phyloP scores from a whole-genome alignment of 1,140 invertebrate genomes.

The Dendroctonus valens region DNA sequence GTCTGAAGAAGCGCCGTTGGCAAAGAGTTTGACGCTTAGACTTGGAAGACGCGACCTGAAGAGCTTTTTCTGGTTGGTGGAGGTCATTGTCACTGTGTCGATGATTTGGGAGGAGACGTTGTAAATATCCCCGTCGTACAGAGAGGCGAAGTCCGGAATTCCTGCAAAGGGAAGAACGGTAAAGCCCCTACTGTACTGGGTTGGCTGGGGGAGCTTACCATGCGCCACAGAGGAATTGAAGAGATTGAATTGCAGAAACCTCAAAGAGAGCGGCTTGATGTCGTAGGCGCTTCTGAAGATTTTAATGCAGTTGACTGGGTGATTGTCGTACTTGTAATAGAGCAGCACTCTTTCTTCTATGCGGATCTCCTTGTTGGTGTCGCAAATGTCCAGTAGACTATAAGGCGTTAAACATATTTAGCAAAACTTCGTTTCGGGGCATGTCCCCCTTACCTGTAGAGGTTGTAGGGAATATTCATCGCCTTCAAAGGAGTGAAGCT shows the following conservation, averaged over 20 bases:
- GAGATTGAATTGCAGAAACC: slow-evolving; percentile 89
- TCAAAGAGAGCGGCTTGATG: slow-evolving; percentile 84
- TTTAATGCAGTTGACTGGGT: slow-evolving; percentile 96
- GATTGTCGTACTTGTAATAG: slow-evolving; percentile 97
- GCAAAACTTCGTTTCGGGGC: no score
- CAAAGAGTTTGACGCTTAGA: slow-evolving; percentile 88
- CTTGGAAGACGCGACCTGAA: slow-evolving; percentile 75
- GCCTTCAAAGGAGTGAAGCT: slow-evolving; percentile 82
- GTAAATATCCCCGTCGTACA: slow-evolving; percentile 93
- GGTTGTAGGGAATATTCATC: slow-evolving; percentile 85
- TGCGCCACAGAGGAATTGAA: slow-evolving; percentile 77
- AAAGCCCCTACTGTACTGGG: no score
- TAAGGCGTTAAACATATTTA: slow-evolving; percentile 54
- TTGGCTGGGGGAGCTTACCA: slow-evolving; percentile 3
- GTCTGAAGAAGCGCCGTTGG: slow-evolving; percentile 87
- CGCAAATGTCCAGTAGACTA: slow-evolving; percentile 94
- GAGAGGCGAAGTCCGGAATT: slow-evolving; percentile 76
- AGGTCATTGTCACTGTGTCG: slow-evolving; percentile 68
- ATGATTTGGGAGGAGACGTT: slow-evolving; percentile 75
- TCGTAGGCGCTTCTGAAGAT: slow-evolving; percentile 85
- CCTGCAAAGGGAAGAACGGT: slow-evolving; percentile 48
- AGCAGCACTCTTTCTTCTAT: slow-evolving; percentile 88
- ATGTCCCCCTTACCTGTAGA: slow-evolving; percentile 47
- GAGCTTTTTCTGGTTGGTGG: slow-evolving; percentile 69
- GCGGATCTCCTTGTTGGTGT: slow-evolving; percentile 86